Evolutionary conservation across 2,797 vertebrate genomes (phyloP).

Genomic region (Spheniscus humboldti): DNA sequence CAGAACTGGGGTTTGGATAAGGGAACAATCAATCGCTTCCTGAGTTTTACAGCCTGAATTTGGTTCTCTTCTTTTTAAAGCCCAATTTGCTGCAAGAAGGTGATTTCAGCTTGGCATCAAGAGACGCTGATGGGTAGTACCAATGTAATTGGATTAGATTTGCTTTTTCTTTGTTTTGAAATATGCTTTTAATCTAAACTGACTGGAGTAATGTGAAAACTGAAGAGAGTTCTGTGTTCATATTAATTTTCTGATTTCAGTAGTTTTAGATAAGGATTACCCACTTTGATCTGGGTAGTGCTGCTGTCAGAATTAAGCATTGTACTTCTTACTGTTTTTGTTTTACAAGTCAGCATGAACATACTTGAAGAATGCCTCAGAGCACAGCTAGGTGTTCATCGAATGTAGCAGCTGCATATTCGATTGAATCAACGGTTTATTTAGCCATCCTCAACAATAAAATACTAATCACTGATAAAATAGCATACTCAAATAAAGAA

Average conservation of each 20-base stretch:
- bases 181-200: background rate
- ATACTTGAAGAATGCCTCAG: background rate
- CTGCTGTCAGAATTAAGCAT: background rate
- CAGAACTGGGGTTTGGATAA: background rate
- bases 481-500: background rate
- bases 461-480: background rate
- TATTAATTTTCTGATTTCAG: background rate
- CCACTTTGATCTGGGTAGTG: background rate
- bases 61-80: background rate
- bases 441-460: background rate
- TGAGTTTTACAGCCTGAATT: background rate
- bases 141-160: background rate
- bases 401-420: background rate
- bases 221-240: background rate
- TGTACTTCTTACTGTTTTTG: background rate
- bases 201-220: background rate
- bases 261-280: background rate
- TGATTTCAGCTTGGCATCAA: background rate
- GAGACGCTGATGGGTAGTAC: background rate
- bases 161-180: constrained; percentile 12
- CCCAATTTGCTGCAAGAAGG: background rate
- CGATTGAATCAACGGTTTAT: background rate
- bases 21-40: background rate
- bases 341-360: background rate
- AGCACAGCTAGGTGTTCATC: background rate